Evolutionary conservation across 2,113 vertebrate species (phyloP).

Genomic region (Pseudorectes ferrugineus): DNA sequence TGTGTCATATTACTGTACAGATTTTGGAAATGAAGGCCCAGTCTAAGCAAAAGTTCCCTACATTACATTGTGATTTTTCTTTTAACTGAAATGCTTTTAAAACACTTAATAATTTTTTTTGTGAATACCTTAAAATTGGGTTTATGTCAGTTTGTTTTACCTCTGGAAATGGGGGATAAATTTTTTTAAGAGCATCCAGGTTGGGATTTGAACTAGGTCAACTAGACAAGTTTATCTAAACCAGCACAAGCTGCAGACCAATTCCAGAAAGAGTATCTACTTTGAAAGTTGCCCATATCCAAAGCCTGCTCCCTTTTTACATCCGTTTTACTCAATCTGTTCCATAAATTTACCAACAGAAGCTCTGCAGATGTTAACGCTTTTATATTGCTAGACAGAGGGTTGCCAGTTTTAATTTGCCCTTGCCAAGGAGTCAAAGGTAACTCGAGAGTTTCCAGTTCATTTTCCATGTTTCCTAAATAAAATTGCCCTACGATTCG

Average conservation of each 20-base stretch:
- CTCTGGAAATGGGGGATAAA: neutral
- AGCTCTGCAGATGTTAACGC: neutral
- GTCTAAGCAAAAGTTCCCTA: neutral
- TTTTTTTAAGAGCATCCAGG: neutral
- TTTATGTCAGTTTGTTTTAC: neutral
- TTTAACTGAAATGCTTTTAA: neutral
- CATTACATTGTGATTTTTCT: neutral
- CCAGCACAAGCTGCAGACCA: neutral
- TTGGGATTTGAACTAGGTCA: neutral
- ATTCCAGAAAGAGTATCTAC: neutral
- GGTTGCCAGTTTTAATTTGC: neutral
- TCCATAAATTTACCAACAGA: conserved; percentile 17
- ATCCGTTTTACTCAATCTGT: neutral
- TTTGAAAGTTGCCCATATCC: neutral
- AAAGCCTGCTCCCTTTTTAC: neutral
- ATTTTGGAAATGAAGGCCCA: conserved; percentile 55
- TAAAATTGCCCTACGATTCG: neutral
- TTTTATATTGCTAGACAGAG: neutral
- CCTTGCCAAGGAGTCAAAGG: conserved; percentile 3
- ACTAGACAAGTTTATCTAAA: neutral
- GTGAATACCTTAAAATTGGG: neutral
- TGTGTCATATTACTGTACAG: conserved; percentile 59
- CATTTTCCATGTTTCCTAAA: neutral
- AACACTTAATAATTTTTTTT: neutral
- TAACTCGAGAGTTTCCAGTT: neutral